A percentile compares a stretch with the other conserved stretches of the same genome.
These are phyloP conservation scores for Baronia brevicornis DNA, from an alignment of 2,888 invertebrate genomes.

Conservation along the genomic window DNA sequence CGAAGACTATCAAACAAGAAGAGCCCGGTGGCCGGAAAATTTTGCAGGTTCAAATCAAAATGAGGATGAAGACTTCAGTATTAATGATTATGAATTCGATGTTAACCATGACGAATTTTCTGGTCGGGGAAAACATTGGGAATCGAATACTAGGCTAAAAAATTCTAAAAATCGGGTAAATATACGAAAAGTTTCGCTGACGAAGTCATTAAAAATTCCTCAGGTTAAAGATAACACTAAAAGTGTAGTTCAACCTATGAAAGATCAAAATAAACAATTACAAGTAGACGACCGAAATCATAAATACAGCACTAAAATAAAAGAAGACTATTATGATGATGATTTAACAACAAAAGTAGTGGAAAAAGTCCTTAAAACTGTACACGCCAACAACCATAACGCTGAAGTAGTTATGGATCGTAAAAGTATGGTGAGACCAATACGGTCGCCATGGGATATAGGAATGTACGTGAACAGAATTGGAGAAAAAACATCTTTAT, in stretches of 20 bases:
- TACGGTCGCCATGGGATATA: slow-evolving; percentile 36
- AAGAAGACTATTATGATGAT: slow-evolving; percentile 31
- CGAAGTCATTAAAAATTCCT: slow-evolving; percentile 13
- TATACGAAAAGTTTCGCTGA: slow-evolving; percentile 3
- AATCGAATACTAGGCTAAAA: slow-evolving; percentile 38
- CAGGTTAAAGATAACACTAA: slow-evolving; percentile 21
- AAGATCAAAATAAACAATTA: slow-evolving; percentile 24
- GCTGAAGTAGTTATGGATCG: slow-evolving; percentile 33
- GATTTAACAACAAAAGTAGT: slow-evolving; percentile 31
- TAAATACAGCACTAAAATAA: slow-evolving; percentile 7
- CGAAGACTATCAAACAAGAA: slow-evolving; percentile 45
- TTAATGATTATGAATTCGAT: slow-evolving; percentile 61
- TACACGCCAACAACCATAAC: slow-evolving; percentile 27
- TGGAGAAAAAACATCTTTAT: slow-evolving; percentile 27
- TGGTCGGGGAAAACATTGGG: slow-evolving; percentile 46
- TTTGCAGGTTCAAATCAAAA: slow-evolving; percentile 43
- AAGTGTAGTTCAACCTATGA: slow-evolving; percentile 25
- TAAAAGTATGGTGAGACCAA: slow-evolving; percentile 27
- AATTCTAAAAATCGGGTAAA: slow-evolving; percentile 15
- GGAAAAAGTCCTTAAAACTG: slow-evolving; percentile 22
- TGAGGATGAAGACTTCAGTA: slow-evolving; percentile 60
- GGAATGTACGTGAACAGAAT: slow-evolving; percentile 28
- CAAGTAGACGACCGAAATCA: background rate
- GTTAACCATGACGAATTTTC: slow-evolving; percentile 55
- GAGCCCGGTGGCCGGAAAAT: slow-evolving; percentile 27